These are phyloP conservation scores for Diprion similis DNA, from an alignment of 1,140 invertebrate genomes.

Conservation along the genomic window DNA sequence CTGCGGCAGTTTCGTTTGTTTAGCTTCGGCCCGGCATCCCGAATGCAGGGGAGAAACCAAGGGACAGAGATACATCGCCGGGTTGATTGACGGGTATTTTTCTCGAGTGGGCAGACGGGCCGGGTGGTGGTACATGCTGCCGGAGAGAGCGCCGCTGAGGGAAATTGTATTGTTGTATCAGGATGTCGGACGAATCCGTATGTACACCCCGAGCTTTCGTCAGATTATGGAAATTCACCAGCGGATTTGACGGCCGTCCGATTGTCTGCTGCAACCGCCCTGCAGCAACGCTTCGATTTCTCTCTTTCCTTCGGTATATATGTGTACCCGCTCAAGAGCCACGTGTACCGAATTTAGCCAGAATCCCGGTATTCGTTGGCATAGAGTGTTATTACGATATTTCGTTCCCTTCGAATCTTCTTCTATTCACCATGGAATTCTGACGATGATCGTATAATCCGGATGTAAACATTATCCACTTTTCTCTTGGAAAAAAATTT, in stretches of 20 bases:
- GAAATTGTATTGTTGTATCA: neutral
- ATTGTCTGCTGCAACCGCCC: neutral
- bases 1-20: neutral
- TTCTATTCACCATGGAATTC: too few species aligned
- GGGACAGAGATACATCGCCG: neutral
- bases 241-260: neutral
- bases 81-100: conserved; percentile 7
- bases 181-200: conserved; percentile 3
- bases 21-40: neutral
- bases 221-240: conserved; percentile 3
- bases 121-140: neutral
- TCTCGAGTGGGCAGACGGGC: neutral
- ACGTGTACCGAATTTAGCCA: neutral
- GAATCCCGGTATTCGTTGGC: too few species aligned
- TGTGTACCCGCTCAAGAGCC: neutral
- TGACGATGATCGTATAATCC: too few species aligned
- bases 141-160: neutral
- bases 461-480: too few species aligned
- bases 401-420: too few species aligned
- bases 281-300: too few species aligned
- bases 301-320: too few species aligned
- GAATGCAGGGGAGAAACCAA: neutral
- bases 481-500: too few species aligned
- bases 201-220: neutral
- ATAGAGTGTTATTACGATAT: too few species aligned